Percentiles rank a stretch among this genome's conserved stretches.
phyloP scores from a whole-genome alignment of 1,140 invertebrate genomes.

The Harpegnathos saltator region DNA sequence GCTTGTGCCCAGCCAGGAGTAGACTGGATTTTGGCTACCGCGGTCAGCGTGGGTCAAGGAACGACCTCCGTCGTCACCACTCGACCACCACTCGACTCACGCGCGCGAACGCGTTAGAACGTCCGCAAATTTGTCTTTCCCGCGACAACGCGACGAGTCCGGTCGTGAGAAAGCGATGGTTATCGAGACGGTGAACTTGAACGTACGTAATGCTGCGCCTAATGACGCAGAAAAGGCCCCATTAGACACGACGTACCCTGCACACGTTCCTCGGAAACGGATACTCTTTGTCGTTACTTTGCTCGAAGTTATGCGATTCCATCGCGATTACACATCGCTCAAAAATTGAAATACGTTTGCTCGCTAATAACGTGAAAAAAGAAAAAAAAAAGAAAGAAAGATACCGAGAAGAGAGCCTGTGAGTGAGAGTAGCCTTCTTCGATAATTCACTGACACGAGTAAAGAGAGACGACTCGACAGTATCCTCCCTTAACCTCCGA shows the following conservation, averaged over 20 bases:
- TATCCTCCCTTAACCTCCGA: too few species aligned
- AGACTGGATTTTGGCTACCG: constrained; percentile 47
- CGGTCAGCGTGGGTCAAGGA: constrained; percentile 65
- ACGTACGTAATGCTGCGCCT: constrained; percentile 48
- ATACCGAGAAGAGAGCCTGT: too few species aligned
- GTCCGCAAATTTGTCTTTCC: constrained; percentile 45
- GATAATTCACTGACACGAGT: too few species aligned
- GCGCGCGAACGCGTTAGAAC: background rate
- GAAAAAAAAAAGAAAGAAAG: too few species aligned
- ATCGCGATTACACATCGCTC: background rate
- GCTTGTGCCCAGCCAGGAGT: constrained; percentile 7
- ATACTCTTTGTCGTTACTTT: background rate
- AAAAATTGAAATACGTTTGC: background rate
- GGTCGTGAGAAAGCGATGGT: constrained; percentile 65
- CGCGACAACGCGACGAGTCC: constrained; percentile 27
- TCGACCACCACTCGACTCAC: constrained; percentile 36
- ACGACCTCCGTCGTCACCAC: constrained; percentile 66
- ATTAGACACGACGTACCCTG: background rate
- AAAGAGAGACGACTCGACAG: too few species aligned
- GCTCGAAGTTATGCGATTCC: background rate
- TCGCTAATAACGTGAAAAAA: background rate
- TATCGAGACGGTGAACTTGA: constrained; percentile 66
- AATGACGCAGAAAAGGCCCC: constrained; percentile 56
- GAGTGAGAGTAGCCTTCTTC: too few species aligned
- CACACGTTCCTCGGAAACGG: background rate